Evolutionary conservation across 2,797 vertebrate species (phyloP), one percentile per base, ranked within the genome.

Genomic region (Myripristis murdjan): DNA sequence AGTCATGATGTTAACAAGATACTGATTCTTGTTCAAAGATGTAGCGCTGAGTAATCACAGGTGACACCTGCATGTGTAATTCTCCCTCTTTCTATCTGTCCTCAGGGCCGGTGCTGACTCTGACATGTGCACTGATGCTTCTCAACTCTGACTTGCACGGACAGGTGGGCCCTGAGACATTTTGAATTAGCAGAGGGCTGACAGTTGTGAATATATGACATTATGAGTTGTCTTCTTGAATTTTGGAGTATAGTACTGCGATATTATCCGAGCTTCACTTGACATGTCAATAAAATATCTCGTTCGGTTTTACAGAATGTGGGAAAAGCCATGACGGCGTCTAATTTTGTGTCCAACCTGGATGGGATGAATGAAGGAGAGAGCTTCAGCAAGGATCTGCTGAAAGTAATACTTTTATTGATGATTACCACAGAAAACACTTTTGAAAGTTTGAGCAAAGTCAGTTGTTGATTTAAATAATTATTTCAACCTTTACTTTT

Each of bases 51-150:
- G 12, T 1, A 0, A n/a, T 62, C 10, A 14, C 3, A n/a, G 20
- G 8, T 56, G 55, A 60, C 18, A n/a, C 12, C 58, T 31, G 24
- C 52, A 31, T 52, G 20, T 57, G 44, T 66, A 6, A n/a, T 48
- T 58, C 11, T 39, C 1, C 6, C 11, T 31, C 11, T 48, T 39
- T 52, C 22, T 55, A 22, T 10, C 2, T 56, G 7, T 72, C 85
- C 80, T 51, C 88, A 97, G 97, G 94, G 31, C 61, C 95, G 0
- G 95, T 94, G 18, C 93, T 97, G 70, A 96, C 96, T 0, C 91
- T 98, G 69, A 97, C 96, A 0, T 98, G 97, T 14, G 97, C 97
- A n/a, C 10, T 97, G 63, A 98, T 98, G 97, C 95, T 98, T 14
- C 95, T 98, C 41, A 98, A 98, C 92, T 96, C 96, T 0, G 97